phyloP scores from a whole-genome alignment of 1,140 invertebrate genomes.

The Bicyclus anynana region DNA sequence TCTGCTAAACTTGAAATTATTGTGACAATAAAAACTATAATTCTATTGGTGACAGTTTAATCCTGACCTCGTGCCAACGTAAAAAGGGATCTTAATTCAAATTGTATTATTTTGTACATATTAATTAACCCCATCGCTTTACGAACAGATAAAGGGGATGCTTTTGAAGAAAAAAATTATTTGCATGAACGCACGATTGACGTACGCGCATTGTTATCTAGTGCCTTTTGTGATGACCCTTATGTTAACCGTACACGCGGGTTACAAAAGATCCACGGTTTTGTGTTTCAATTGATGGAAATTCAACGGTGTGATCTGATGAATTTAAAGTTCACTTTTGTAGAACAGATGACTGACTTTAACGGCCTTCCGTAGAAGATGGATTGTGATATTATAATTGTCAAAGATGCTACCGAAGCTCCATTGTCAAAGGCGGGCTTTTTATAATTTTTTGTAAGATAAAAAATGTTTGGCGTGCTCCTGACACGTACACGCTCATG shows the following conservation, averaged over 20 bases:
- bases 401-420: constrained; percentile 75
- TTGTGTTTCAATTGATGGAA: constrained; percentile 35
- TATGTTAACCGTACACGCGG: constrained; percentile 59
- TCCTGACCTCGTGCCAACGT: constrained; percentile 63
- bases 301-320: constrained; percentile 33
- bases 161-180: constrained; percentile 72
- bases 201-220: constrained; percentile 73
- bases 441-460: constrained; percentile 74
- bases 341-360: constrained; percentile 30
- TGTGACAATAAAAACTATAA: constrained; percentile 68
- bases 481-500: constrained; percentile 68
- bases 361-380: constrained; percentile 40
- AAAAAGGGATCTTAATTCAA: constrained; percentile 70
- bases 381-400: constrained; percentile 71
- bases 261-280: constrained; percentile 41
- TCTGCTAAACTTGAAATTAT: constrained; percentile 49
- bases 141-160: constrained; percentile 70
- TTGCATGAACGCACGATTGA: constrained; percentile 76
- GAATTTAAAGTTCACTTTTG: constrained; percentile 52
- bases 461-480: constrained; percentile 76
- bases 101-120: constrained; percentile 74
- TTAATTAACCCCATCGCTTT: constrained; percentile 75
- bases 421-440: constrained; percentile 69
- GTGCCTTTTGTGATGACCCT: constrained; percentile 76
- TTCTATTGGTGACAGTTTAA: constrained; percentile 69